phyloP scores from a whole-genome alignment of 1,140 invertebrate species.

The Danaus melanippus region DNA sequence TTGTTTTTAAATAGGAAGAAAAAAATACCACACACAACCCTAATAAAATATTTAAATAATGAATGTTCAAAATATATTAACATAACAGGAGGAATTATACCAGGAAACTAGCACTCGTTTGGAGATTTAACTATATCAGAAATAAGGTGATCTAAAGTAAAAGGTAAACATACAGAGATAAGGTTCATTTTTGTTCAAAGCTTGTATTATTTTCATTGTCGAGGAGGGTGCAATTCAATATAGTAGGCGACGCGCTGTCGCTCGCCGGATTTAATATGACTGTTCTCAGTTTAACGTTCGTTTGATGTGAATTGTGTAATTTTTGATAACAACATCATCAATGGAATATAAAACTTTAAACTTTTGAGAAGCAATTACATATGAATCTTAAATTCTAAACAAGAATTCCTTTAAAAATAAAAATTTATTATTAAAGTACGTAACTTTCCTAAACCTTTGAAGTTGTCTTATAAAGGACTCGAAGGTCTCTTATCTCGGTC shows the following conservation, averaged over 20 bases:
- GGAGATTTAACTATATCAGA: conserved; percentile 2
- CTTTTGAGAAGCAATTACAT: no score
- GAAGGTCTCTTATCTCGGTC: no score
- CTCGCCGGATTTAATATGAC: conserved; percentile 23
- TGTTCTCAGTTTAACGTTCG: conserved; percentile 23
- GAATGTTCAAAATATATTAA: conserved; percentile 12
- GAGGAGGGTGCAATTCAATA: conserved; percentile 27
- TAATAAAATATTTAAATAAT: no score
- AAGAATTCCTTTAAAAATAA: no score
- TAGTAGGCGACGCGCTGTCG: conserved; percentile 27
- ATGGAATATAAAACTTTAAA: no score
- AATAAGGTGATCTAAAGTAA: not conserved
- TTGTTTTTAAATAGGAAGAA: no score
- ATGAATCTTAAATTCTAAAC: no score
- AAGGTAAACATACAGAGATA: not conserved
- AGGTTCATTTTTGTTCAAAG: conserved; percentile 6
- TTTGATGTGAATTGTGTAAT: conserved; percentile 16
- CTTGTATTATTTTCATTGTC: conserved; percentile 2
- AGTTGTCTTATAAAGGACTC: no score
- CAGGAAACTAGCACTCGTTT: conserved; percentile 13
- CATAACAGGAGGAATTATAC: conserved; percentile 13
- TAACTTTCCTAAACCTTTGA: no score
- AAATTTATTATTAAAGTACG: no score
- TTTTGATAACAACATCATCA: not conserved
- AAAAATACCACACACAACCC: no score